phyloP scores from a whole-genome alignment of 2,888 invertebrate genomes.

The Homarus gammarus region DNA sequence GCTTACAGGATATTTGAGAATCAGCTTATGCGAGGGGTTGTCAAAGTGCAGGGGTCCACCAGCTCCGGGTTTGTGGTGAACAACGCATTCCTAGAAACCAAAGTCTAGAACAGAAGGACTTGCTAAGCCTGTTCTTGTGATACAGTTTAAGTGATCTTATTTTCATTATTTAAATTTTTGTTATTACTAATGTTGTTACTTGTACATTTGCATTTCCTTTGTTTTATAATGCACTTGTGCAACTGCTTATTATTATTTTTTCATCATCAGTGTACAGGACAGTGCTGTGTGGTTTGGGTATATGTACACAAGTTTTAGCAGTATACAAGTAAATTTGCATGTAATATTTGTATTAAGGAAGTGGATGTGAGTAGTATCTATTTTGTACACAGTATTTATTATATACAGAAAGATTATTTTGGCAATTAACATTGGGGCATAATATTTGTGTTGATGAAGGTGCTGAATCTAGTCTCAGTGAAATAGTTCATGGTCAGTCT shows the following conservation, averaged over 20 bases:
- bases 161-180: slow-evolving; percentile 36
- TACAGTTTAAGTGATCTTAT: slow-evolving; percentile 51
- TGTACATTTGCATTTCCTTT: slow-evolving; percentile 13
- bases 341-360: slow-evolving; percentile 2
- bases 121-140: slow-evolving; percentile 61
- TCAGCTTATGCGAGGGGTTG: background rate
- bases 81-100: slow-evolving; percentile 51
- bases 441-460: slow-evolving; percentile 16
- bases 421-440: slow-evolving; percentile 15
- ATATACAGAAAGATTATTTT: slow-evolving; percentile 8
- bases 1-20: background rate
- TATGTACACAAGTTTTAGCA: background rate
- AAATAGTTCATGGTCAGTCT: background rate
- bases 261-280: background rate
- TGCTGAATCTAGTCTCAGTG: slow-evolving; percentile 35
- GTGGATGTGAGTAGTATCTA: slow-evolving; percentile 2
- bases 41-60: background rate
- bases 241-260: background rate
- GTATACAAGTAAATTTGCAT: background rate
- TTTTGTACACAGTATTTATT: slow-evolving; percentile 13
- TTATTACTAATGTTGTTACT: slow-evolving; percentile 19
- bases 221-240: background rate
- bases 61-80: background rate
- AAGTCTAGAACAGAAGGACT: slow-evolving; percentile 57
- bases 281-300: slow-evolving; percentile 1